Evolutionary conservation across 2,113 vertebrate species (phyloP), one percentile per base, ranked within the genome.

Genomic region (Pollimyrus isidori): DNA sequence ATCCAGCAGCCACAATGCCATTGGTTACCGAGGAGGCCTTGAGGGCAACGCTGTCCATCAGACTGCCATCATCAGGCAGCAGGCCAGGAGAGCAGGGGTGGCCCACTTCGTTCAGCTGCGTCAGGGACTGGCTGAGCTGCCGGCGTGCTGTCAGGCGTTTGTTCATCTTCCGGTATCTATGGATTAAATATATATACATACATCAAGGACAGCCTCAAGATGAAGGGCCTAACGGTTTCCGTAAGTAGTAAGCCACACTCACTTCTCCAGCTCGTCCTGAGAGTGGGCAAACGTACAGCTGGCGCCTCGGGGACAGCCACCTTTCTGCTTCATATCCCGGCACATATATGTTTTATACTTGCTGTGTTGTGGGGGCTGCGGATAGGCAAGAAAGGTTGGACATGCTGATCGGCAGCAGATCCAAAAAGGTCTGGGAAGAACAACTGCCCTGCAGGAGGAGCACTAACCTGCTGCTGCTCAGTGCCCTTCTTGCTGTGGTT

Each of bases 301-400:
- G 92, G 98, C 98, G 82, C 98, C 98, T 13, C 98, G 96, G 87
- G 98, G 98, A 94, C 98, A 99, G 56, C 98, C 98, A 91, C 98
- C 98, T 93, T 98, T 97, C 93, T 99, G 98, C 92, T 99, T 99
- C 98, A 99, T 99, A 93, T 99, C 98, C 82, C 98, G 95, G 92
- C 98, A 99, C 98, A 99, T 99, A 90, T 99, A 99, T 0, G 98
- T 99, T 94, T 99, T 99, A 90, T 99, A 99, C 92, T 99, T 99
- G 96, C 98, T 99, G 94, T 99, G 98, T 94, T 99, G 98, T 88
- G 98, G 97, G 92, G 98, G 98, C 98, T 99, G 92, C 88, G 89
- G 0, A n/a, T 58, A 21, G 39, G 1, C 91, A 69, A 87, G 26
- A 86, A 1, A 3, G 0, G 23, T 23, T 4, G 10, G 13, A 50